Percentiles rank a stretch among this genome's conserved stretches.
Evolutionary conservation across 2,797 vertebrate species (phyloP).

Genomic region (Gallinago nigripennis): DNA sequence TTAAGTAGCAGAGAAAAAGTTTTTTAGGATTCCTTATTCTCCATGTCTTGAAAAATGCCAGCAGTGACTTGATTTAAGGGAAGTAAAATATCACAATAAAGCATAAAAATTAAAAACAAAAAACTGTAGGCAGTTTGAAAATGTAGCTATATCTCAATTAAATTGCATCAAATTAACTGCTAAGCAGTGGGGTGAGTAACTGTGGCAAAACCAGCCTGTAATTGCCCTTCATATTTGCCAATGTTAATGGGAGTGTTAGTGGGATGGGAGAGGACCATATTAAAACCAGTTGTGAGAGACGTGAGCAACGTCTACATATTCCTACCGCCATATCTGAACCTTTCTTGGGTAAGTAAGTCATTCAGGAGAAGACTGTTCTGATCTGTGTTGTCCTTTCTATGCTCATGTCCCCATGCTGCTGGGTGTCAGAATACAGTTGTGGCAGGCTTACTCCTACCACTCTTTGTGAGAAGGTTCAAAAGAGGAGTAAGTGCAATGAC

Average conservation of each 20-base stretch:
- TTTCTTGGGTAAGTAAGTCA: neutral
- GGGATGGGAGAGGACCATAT: neutral
- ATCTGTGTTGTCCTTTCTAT: neutral
- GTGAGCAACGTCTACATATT: neutral
- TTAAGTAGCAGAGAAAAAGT: neutral
- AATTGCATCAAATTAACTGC: neutral
- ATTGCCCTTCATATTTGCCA: neutral
- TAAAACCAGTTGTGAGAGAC: neutral
- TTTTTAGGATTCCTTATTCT: neutral
- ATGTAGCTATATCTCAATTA: neutral
- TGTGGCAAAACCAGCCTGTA: neutral
- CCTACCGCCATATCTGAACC: neutral
- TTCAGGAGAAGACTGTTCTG: neutral
- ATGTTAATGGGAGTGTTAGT: neutral
- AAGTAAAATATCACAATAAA: neutral
- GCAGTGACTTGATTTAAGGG: neutral
- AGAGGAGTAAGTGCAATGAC: neutral
- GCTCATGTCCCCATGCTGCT: rapidly evolving
- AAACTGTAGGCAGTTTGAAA: neutral
- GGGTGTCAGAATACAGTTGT: neutral
- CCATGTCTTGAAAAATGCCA: neutral
- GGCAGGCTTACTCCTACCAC: neutral
- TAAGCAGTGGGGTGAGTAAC: neutral
- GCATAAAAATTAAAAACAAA: neutral
- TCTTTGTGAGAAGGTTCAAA: neutral